phyloP scores from a whole-genome alignment of 2,113 vertebrate species.

The Mus musculus region DNA sequence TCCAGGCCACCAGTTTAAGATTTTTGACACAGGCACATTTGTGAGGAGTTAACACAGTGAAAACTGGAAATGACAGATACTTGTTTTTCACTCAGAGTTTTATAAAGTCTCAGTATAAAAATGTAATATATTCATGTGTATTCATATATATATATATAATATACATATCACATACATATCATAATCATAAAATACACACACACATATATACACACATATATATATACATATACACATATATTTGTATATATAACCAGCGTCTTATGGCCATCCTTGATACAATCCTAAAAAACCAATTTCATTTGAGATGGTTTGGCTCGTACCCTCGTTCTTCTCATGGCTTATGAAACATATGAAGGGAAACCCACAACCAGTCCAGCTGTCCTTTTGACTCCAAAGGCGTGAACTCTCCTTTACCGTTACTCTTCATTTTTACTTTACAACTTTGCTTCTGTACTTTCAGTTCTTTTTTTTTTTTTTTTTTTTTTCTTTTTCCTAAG shows the following conservation, averaged over 20 bases:
- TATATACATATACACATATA: too few relatives aligned
- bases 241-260: background rate
- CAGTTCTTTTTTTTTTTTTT: background rate
- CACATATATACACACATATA: too few relatives aligned
- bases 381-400: background rate
- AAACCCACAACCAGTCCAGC: background rate
- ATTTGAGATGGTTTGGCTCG: background rate
- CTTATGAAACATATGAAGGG: background rate
- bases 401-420: background rate
- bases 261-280: background rate
- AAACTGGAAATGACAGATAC: background rate
- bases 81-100: background rate
- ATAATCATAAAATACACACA: too few relatives aligned
- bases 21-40: background rate
- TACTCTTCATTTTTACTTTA: constrained; percentile 33
- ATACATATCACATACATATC: too few relatives aligned
- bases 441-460: constrained; percentile 15
- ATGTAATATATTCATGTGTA: background rate
- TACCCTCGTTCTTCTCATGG: background rate
- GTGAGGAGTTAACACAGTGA: background rate
- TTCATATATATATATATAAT: too few relatives aligned
- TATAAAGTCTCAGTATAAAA: background rate
- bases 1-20: background rate
- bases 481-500: background rate
- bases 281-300: background rate